A percentile compares a stretch with the other conserved stretches of the same genome.
Conservation (phyloP, 2,888 invertebrate genomes). For the Charanyca ferruginea region DNA sequence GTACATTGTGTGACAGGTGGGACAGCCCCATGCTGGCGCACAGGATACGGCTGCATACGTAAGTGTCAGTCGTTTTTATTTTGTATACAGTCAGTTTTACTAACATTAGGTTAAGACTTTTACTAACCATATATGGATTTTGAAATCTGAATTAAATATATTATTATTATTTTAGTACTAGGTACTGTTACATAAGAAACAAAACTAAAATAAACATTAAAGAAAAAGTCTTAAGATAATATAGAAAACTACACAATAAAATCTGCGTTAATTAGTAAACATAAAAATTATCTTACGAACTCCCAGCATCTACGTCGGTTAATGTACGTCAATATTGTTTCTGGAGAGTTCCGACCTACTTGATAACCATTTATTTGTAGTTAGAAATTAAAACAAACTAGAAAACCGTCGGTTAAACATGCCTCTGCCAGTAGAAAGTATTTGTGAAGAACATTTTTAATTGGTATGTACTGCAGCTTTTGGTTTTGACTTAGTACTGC, state of each 20-base stretch:
- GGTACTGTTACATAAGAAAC: no score
- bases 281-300: slow-evolving; percentile 22
- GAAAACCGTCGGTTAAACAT: slow-evolving; percentile 68
- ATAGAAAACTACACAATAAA: not conserved
- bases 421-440: slow-evolving; percentile 73
- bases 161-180: no score
- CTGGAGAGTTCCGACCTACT: slow-evolving; percentile 72
- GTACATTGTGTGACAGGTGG: no score
- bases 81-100: no score
- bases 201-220: no score
- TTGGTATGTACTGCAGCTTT: slow-evolving; percentile 67
- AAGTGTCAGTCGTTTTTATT: no score
- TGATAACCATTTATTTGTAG: slow-evolving; percentile 78
- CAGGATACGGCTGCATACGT: no score
- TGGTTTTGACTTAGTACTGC: slow-evolving; percentile 35
- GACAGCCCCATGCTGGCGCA: no score
- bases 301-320: slow-evolving; percentile 19
- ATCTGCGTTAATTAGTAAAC: slow-evolving; percentile 17
- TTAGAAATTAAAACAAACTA: slow-evolving; percentile 84
- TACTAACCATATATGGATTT: no score
- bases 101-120: no score
- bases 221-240: not conserved
- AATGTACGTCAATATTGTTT: slow-evolving; percentile 73
- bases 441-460: slow-evolving; percentile 76
- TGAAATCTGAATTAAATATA: no score